Evolutionary conservation across 2,888 invertebrate genomes (phyloP), one percentile per base, ranked within the genome.

Genomic region (Maniola hyperantus): DNA sequence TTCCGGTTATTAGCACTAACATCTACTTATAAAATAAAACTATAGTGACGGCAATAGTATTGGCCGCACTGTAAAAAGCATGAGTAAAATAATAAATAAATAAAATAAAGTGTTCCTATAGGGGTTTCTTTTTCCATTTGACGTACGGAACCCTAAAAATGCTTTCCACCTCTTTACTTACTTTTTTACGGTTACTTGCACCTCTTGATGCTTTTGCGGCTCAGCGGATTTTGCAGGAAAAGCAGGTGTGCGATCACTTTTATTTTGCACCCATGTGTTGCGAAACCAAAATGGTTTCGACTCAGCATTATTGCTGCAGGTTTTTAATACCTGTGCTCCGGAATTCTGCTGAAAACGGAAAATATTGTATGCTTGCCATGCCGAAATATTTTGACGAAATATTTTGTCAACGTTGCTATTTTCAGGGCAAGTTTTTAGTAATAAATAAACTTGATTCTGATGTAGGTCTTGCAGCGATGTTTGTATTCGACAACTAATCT

Each of bases 201-300:
- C n/a, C n/a, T n/a, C n/a, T n/a, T n/a, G n/a, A n/a, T n/a, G n/a
- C n/a, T n/a, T n/a, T n/a, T 26, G 26, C 26, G 26, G 26, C 26
- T 26, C 26, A 4, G 26, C 26, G 26, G 26, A 26, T 26, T 26
- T 26, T 26, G 26, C 26, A 26, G 7, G 15, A 15, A 46, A 2
- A 15, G 2, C n/a, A 15, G 8, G 48, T 18, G 15, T 18, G 48
- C 48, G 18, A 48, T 48, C 8, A 48, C 26, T 20, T 51, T 26
- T 51, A 51, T 26, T 20, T 26, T 26, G 26, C 26, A 26, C 50
- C 50, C 50, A 51, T 51, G 48, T 48, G 48, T 48, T 18, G 10
- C 20, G 13, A 51, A 36, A 54, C 13, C 54, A 54, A 54, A 54
- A 54, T 54, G 8, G 6, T 51, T 11, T 20, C 50, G 26, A 51